Conservation (phyloP, 2,888 invertebrate species). For the Eupeodes latifasciatus region DNA sequence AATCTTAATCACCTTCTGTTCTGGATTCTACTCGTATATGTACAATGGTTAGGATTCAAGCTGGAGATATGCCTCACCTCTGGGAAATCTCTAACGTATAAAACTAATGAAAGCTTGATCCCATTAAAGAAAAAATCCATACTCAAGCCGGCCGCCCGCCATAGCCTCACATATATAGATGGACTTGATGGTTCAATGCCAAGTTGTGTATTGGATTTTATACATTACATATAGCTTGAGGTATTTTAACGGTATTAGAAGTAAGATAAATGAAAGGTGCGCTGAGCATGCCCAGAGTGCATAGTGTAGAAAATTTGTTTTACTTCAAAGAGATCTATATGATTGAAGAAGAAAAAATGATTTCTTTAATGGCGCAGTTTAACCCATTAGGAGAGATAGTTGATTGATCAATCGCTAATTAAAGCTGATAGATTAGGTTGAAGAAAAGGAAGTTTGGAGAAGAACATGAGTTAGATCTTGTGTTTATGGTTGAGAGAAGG, state of each 20-base stretch:
- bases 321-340: not conserved
- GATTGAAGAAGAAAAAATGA: not conserved
- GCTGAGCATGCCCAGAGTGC: not conserved
- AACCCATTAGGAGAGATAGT: slow-evolving; percentile 4
- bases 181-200: slow-evolving; percentile 30
- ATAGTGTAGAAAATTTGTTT: not conserved
- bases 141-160: no score
- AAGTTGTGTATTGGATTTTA: not conserved
- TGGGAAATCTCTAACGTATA: slow-evolving; percentile 28
- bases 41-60: slow-evolving; percentile 22
- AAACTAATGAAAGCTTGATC: slow-evolving; percentile 63
- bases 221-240: not conserved
- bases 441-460: not conserved
- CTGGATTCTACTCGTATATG: slow-evolving; percentile 30
- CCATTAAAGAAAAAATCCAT: slow-evolving; percentile 12
- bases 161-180: not conserved
- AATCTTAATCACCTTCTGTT: slow-evolving; percentile 74
- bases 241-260: slow-evolving; percentile 20
- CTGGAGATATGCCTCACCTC: slow-evolving; percentile 16
- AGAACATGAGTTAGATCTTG: not conserved
- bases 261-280: slow-evolving; percentile 19
- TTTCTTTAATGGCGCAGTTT: slow-evolving; percentile 19
- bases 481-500: not conserved
- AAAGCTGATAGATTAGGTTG: not conserved
- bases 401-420: slow-evolving; percentile 20